A percentile compares a stretch with the other conserved stretches of the same genome.
Conservation (phyloP, 2,113 vertebrate genomes). For the Tachysurus fulvidraco region DNA sequence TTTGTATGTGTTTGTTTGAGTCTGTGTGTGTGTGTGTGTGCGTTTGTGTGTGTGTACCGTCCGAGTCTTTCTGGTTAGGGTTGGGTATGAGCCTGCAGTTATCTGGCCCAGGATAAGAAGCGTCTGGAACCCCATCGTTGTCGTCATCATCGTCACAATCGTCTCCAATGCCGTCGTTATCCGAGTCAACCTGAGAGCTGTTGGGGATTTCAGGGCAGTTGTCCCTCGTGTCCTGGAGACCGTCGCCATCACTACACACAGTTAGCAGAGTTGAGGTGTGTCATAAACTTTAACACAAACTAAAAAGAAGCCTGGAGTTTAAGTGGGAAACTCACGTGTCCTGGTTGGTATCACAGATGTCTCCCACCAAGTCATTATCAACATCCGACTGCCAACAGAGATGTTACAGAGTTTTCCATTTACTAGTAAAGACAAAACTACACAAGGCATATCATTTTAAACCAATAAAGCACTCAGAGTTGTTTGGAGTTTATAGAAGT, state of each 20-base stretch:
- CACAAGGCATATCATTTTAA: not conserved
- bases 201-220: constrained; percentile 85
- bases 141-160: constrained; percentile 87
- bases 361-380: constrained; percentile 85
- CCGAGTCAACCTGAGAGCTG: constrained; percentile 85
- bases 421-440: not conserved
- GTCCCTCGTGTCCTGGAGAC: constrained; percentile 85
- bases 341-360: constrained; percentile 87
- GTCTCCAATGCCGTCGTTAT: constrained; percentile 83
- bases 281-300: not conserved
- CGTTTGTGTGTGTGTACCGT: constrained; percentile 65
- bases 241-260: constrained; percentile 79
- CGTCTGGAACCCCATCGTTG: constrained; percentile 83
- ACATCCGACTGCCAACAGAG: constrained; percentile 76
- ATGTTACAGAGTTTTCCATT: not conserved
- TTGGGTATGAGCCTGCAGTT: constrained; percentile 86
- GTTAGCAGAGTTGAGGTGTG: not conserved
- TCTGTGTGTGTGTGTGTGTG: not conserved
- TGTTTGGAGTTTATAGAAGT: not conserved
- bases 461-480: not conserved
- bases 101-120: constrained; percentile 80
- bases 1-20: no score
- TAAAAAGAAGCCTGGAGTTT: not conserved
- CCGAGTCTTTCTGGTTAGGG: constrained; percentile 82
- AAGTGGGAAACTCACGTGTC: constrained; percentile 75